Evolutionary conservation across 2,797 vertebrate genomes (phyloP).

Genomic region (Gymnodraco acuticeps): DNA sequence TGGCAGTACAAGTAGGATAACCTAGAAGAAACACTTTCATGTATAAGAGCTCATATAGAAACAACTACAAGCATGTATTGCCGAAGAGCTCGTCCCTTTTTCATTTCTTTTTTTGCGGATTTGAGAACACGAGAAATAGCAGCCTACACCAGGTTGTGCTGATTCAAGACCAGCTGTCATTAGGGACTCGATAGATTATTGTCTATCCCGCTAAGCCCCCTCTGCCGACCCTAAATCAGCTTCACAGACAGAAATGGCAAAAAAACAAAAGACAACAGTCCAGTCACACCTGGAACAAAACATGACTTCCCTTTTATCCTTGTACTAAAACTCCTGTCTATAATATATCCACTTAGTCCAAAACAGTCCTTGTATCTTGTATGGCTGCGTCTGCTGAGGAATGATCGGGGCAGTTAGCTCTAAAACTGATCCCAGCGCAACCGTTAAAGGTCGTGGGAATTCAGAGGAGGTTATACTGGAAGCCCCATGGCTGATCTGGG

Average conservation of each 20-base stretch:
- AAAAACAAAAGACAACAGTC: slow-evolving; percentile 30
- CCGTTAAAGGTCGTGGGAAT: slow-evolving; percentile 60
- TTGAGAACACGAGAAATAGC: slow-evolving; percentile 29
- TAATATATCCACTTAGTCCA: slow-evolving; percentile 36
- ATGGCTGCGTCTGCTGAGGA: slow-evolving; percentile 72
- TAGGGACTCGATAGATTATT: slow-evolving; percentile 46
- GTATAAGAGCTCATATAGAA: slow-evolving; percentile 12
- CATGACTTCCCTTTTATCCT: not conserved
- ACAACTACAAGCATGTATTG: slow-evolving; percentile 5
- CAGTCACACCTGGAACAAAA: slow-evolving; percentile 25
- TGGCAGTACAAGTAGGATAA: slow-evolving; percentile 28
- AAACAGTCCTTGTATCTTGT: slow-evolving; percentile 70
- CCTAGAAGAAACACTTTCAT: slow-evolving; percentile 5
- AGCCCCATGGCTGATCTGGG: slow-evolving; percentile 77
- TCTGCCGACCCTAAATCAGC: slow-evolving; percentile 64
- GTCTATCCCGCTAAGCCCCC: slow-evolving; percentile 49
- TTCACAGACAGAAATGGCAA: slow-evolving; percentile 29
- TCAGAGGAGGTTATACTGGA: slow-evolving; percentile 72
- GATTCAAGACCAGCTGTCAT: slow-evolving; percentile 70
- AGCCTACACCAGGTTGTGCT: slow-evolving; percentile 32
- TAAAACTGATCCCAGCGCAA: slow-evolving; percentile 67
- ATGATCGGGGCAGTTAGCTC: slow-evolving; percentile 70
- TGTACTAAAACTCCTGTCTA: slow-evolving; percentile 6
- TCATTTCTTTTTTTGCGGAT: slow-evolving; percentile 6
- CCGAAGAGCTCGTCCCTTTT: not conserved